Conservation (phyloP, 2,888 invertebrate species). For the Adelphocoris suturalis region DNA sequence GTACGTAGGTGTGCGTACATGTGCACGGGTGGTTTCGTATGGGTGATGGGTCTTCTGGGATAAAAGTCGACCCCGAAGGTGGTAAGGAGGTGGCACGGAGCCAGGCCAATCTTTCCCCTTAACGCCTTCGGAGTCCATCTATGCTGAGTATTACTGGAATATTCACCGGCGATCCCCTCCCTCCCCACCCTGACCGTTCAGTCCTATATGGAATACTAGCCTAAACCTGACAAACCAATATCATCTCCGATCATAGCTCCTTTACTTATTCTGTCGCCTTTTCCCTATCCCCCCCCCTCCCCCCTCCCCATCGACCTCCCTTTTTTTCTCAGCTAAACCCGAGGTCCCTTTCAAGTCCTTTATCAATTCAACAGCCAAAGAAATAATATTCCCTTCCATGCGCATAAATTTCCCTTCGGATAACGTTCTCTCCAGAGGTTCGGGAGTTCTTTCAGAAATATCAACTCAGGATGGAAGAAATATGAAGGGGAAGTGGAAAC, state of each 20-base stretch:
- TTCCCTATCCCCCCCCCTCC: too few relatives aligned
- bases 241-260: conserved; percentile 47
- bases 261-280: background rate
- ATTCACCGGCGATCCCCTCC: background rate
- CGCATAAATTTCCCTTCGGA: conserved; percentile 48
- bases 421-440: conserved; percentile 29
- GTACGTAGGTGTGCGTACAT: background rate
- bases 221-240: conserved; percentile 40
- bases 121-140: background rate
- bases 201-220: background rate
- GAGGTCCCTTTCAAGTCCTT: conserved; percentile 54
- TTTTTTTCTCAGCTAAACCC: conserved; percentile 18
- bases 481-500: background rate
- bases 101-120: conserved; percentile 50
- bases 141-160: conserved; percentile 6
- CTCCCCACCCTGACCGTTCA: background rate
- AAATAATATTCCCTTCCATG: conserved; percentile 42
- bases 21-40: background rate
- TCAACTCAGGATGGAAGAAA: conserved; percentile 1
- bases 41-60: background rate
- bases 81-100: conserved; percentile 31
- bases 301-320: too few relatives aligned
- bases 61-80: conserved; percentile 2
- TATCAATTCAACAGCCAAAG: conserved; percentile 58
- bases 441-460: background rate